Evolutionary conservation across 2,888 invertebrate species (phyloP).

Genomic region (Amaurobius ferox): DNA sequence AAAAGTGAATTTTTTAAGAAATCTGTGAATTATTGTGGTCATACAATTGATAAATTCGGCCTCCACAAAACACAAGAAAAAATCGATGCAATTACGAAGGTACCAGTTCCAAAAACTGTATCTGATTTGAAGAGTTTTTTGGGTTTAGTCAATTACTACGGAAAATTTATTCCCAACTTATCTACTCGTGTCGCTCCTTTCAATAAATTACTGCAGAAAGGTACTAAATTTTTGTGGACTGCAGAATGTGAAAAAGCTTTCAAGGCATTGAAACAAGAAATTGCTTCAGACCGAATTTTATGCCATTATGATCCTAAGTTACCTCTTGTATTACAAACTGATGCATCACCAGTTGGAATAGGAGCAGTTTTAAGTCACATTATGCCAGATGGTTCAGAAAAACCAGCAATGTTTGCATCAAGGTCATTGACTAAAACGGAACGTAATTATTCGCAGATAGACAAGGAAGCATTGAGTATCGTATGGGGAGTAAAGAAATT

Average conservation of each 20-base stretch:
- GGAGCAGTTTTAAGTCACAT: constrained; percentile 77
- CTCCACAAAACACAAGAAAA: constrained; percentile 42
- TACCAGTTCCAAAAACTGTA: constrained; percentile 43
- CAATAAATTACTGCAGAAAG: constrained; percentile 36
- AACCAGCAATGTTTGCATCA: constrained; percentile 78
- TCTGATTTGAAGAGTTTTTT: constrained; percentile 41
- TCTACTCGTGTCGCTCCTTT: constrained; percentile 29
- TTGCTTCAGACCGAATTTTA: constrained; percentile 65
- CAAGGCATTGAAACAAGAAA: constrained; percentile 31
- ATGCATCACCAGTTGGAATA: constrained; percentile 76
- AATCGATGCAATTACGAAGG: constrained; percentile 48
- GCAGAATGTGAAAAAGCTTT: constrained; percentile 35
- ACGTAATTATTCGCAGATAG: constrained; percentile 76
- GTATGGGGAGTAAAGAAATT: constrained; percentile 76
- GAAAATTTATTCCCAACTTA: constrained; percentile 44
- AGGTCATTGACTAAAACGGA: constrained; percentile 76
- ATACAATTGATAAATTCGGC: constrained; percentile 39
- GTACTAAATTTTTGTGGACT: constrained; percentile 30
- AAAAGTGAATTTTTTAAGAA: constrained; percentile 26
- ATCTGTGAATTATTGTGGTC: constrained; percentile 31
- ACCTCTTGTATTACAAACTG: constrained; percentile 75
- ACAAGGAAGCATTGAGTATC: constrained; percentile 76
- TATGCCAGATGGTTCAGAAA: constrained; percentile 76
- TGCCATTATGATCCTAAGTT: constrained; percentile 71
- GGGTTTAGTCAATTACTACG: constrained; percentile 40